phyloP scores from a whole-genome alignment of 2,113 vertebrate genomes.

The Cryptomyrus ogoouensis region DNA sequence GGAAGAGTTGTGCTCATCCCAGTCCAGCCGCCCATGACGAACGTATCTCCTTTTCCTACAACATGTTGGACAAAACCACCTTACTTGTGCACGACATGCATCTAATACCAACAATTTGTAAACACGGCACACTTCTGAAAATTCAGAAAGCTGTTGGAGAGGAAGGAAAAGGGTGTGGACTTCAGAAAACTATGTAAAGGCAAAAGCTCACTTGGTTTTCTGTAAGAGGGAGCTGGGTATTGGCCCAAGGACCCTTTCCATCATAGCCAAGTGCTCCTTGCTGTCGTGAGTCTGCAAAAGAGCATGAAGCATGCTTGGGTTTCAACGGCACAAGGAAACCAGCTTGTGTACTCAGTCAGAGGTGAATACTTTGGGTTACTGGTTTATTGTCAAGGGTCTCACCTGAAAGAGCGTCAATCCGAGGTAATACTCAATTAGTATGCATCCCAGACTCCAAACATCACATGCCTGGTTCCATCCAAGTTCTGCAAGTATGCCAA shows the following conservation, averaged over 20 bases:
- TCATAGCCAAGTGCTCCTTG: slow-evolving; percentile 91
- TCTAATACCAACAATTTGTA: background rate
- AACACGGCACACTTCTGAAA: background rate
- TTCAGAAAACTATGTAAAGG: background rate
- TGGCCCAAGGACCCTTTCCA: slow-evolving; percentile 86
- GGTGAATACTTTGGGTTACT: background rate
- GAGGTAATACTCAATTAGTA: slow-evolving; percentile 88
- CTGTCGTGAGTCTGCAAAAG: slow-evolving; percentile 79
- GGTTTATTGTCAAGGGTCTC: slow-evolving; percentile 20
- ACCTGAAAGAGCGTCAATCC: slow-evolving; percentile 86
- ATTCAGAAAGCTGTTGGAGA: background rate
- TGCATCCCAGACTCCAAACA: slow-evolving; percentile 92
- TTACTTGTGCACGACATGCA: background rate
- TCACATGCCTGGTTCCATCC: slow-evolving; percentile 93
- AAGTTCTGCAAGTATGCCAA: slow-evolving; percentile 62
- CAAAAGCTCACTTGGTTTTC: slow-evolving; percentile 66
- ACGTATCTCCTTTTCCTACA: slow-evolving; percentile 77
- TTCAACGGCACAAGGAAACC: background rate
- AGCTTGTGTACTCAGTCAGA: background rate
- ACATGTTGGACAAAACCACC: background rate
- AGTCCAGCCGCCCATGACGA: slow-evolving; percentile 69
- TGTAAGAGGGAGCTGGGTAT: slow-evolving; percentile 77
- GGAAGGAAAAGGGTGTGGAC: background rate
- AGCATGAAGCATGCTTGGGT: background rate
- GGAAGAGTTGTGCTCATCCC: slow-evolving; percentile 75